Conservation (phyloP, 2,797 vertebrate genomes). For the Eospalax fontanierii region DNA sequence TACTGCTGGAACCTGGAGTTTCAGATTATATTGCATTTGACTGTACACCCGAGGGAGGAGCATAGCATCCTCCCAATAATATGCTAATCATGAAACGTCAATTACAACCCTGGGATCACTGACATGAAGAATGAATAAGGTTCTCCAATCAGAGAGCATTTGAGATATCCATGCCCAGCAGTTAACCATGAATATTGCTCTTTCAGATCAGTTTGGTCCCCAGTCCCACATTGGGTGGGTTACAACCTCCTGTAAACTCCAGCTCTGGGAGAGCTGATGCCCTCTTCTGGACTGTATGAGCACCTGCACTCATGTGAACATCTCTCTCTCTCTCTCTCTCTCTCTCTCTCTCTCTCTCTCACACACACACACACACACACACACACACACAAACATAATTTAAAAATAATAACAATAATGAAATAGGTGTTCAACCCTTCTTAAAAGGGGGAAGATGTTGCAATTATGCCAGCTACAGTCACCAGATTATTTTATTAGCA, state of each 20-base stretch:
- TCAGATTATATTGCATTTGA: background rate
- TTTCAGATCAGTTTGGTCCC: no score
- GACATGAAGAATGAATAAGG: fast-evolving
- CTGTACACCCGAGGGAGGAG: background rate
- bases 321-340: no score
- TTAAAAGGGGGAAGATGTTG: constrained; percentile 35
- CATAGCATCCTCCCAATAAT: background rate
- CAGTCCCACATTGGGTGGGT: no score
- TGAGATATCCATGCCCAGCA: background rate
- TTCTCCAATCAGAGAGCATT: background rate
- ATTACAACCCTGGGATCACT: background rate
- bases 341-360: no score
- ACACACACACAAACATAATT: no score
- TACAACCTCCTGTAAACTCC: no score
- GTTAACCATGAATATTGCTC: no score
- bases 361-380: no score
- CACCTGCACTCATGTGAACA: no score
- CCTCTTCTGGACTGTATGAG: no score
- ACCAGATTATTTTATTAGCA: background rate
- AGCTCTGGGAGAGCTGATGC: no score
- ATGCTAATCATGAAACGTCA: background rate
- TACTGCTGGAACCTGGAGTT: background rate
- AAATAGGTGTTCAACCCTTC: background rate
- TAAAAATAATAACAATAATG: no score
- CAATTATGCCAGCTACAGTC: background rate